Conservation (phyloP, 2,888 invertebrate species). For the Athripsodes cinereus region DNA sequence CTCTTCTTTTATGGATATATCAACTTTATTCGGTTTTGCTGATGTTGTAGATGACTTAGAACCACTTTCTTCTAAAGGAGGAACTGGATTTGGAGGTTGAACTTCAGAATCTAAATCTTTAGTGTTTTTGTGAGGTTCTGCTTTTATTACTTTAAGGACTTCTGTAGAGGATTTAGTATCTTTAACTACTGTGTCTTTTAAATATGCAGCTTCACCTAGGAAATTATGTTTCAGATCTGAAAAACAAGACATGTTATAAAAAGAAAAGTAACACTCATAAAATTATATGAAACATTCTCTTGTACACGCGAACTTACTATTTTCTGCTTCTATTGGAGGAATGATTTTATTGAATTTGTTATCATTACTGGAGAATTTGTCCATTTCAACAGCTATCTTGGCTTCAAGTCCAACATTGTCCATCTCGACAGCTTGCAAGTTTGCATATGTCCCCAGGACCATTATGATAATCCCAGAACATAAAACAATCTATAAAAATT, state of each 20-base stretch:
- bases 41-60: background rate
- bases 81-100: slow-evolving; percentile 45
- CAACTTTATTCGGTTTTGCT: background rate
- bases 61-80: slow-evolving; percentile 37
- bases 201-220: background rate
- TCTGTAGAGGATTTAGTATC: background rate
- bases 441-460: slow-evolving; percentile 87
- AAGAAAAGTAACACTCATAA: background rate
- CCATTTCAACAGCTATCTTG: slow-evolving; percentile 28
- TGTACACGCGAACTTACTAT: background rate
- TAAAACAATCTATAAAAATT: slow-evolving; percentile 62
- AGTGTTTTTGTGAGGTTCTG: slow-evolving; percentile 26
- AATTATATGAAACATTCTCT: background rate
- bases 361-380: background rate
- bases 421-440: slow-evolving; percentile 66
- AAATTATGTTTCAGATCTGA: background rate
- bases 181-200: background rate
- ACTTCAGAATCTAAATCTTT: slow-evolving; percentile 37
- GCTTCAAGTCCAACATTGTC: slow-evolving; percentile 32
- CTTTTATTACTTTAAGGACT: slow-evolving; percentile 21
- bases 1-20: slow-evolving; percentile 17
- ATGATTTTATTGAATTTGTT: background rate
- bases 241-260: background rate
- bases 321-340: background rate
- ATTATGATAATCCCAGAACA: slow-evolving; percentile 80